phyloP scores from a whole-genome alignment of 2,888 invertebrate genomes.

The Macaria notata region DNA sequence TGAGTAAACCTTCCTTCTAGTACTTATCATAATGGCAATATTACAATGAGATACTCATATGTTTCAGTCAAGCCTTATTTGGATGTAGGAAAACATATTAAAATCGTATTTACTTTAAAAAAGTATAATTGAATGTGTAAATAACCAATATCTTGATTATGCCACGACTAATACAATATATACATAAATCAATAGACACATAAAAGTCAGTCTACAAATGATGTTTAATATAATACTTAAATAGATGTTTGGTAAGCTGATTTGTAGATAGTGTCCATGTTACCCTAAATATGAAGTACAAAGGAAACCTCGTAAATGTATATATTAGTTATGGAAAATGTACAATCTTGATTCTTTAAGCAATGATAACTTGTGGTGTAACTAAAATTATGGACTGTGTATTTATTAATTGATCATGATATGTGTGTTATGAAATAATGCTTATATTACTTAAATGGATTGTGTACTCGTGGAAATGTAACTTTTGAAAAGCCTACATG shows the following conservation, averaged over 20 bases:
- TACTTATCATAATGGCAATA: too few species aligned
- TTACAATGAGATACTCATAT: too few species aligned
- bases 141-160: too few species aligned
- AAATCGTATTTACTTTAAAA: too few species aligned
- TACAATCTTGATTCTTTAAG: constrained; percentile 27
- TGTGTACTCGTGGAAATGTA: neutral
- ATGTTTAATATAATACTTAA: constrained; percentile 11
- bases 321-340: constrained; percentile 36
- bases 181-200: constrained; percentile 2
- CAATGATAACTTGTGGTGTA: constrained; percentile 23
- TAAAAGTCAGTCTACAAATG: constrained; percentile 3
- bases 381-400: constrained; percentile 10
- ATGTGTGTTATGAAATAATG: neutral
- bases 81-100: too few species aligned
- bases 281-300: constrained; percentile 46
- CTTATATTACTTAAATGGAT: neutral
- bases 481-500: too few species aligned
- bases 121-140: too few species aligned
- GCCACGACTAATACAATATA: too few species aligned
- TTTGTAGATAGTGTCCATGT: constrained; percentile 33
- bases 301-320: constrained; percentile 40
- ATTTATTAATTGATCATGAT: constrained; percentile 2
- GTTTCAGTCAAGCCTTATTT: too few species aligned
- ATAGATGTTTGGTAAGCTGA: constrained; percentile 24
- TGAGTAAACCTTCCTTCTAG: too few species aligned